Percentiles rank a stretch among this genome's conserved stretches.
These are phyloP conservation scores for Porphyrio hochstetteri DNA, from an alignment of 2,113 vertebrate genomes.

Conservation along the genomic window DNA sequence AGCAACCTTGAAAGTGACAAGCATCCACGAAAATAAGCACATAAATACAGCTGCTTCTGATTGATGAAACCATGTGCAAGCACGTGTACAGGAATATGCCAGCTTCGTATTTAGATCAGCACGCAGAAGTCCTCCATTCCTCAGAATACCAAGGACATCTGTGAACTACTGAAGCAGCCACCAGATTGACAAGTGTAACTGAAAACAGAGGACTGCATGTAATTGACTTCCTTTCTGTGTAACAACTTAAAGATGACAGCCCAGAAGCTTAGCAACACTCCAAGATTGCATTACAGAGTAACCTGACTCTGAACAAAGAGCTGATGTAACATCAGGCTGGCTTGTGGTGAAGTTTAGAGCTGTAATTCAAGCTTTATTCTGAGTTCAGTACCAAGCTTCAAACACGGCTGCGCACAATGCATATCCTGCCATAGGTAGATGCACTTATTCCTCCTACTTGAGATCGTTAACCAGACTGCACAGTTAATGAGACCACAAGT, in stretches of 20 bases:
- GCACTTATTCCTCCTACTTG: neutral
- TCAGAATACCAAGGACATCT: neutral
- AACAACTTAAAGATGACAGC: neutral
- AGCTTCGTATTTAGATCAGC: neutral
- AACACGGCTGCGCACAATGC: neutral
- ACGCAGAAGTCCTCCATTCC: neutral
- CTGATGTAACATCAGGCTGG: neutral
- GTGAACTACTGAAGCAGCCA: neutral
- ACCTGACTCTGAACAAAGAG: neutral
- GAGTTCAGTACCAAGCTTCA: neutral
- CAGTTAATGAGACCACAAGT: neutral
- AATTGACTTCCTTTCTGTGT: neutral
- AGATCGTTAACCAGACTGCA: neutral
- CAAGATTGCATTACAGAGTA: neutral
- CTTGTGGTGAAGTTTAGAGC: neutral
- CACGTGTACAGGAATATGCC: accelerated
- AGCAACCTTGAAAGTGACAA: neutral
- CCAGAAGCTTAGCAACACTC: neutral
- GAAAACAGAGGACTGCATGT: neutral
- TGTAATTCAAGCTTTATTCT: neutral
- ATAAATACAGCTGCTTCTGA: neutral
- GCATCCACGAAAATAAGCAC: neutral
- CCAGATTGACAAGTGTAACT: neutral
- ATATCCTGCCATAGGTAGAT: neutral
- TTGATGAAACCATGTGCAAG: neutral